phyloP scores from a whole-genome alignment of 2,113 vertebrate genomes.

The Barbus barbus region DNA sequence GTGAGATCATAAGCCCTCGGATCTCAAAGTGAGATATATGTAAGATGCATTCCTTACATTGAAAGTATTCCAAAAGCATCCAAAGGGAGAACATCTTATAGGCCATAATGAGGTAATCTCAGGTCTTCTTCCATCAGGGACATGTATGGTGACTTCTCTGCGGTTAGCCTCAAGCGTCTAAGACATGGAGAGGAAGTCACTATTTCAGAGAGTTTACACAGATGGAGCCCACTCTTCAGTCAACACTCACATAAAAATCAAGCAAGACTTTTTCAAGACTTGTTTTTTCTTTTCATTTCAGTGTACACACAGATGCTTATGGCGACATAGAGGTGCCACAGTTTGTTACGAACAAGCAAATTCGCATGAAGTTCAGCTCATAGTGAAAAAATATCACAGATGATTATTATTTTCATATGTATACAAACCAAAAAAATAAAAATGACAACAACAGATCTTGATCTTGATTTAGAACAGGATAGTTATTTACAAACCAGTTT shows the following conservation, averaged over 20 bases:
- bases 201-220: constrained; percentile 71
- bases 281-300: constrained; percentile 53
- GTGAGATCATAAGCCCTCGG: not conserved
- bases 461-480: not conserved
- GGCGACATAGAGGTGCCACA: constrained; percentile 3
- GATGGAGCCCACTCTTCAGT: constrained; percentile 71
- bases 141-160: constrained; percentile 55
- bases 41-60: not conserved
- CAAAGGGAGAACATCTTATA: not conserved
- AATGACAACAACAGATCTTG: not conserved
- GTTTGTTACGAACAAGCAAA: constrained; percentile 20
- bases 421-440: not conserved
- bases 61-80: not conserved
- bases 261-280: constrained; percentile 52
- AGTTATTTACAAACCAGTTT: not conserved
- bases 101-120: constrained; percentile 14
- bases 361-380: not conserved
- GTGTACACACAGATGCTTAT: constrained; percentile 49
- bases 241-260: constrained; percentile 70
- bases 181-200: constrained; percentile 71
- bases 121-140: constrained; percentile 29
- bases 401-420: not conserved
- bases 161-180: constrained; percentile 66
- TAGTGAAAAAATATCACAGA: not conserved
- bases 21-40: not conserved